A percentile compares a stretch with the other conserved stretches of the same genome.
Conservation (phyloP, 1,140 invertebrate genomes). For the Drosophila pseudoananassae region DNA sequence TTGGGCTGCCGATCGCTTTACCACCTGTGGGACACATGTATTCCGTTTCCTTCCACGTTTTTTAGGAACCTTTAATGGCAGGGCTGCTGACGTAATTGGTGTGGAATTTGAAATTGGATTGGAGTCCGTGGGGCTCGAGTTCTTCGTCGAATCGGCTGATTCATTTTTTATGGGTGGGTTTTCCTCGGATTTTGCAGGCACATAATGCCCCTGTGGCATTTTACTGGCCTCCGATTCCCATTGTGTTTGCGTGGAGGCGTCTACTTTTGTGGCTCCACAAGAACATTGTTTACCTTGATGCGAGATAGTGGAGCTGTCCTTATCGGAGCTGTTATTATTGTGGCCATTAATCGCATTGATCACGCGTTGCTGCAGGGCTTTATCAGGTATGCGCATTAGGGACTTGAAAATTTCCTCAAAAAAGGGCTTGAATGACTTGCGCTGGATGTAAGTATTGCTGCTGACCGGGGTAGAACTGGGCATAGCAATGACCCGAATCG, state of each 20-base stretch:
- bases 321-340: conserved; percentile 35
- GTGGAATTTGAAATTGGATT: neutral
- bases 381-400: conserved; percentile 69
- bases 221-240: neutral
- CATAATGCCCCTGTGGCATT: neutral
- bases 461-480: conserved; percentile 20
- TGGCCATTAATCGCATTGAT: conserved; percentile 70
- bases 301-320: conserved; percentile 27
- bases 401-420: conserved; percentile 73
- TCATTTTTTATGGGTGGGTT: conserved; percentile 7
- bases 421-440: conserved; percentile 55
- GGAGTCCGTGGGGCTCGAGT: neutral
- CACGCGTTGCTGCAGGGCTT: conserved; percentile 68
- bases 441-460: conserved; percentile 57
- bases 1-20: conserved; percentile 69
- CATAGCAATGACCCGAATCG: conserved; percentile 22
- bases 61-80: conserved; percentile 24
- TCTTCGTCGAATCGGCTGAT: neutral
- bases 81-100: neutral
- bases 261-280: conserved; percentile 33
- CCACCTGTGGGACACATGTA: conserved; percentile 69
- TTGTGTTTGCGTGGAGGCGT: conserved; percentile 62
- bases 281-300: conserved; percentile 53
- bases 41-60: conserved; percentile 76
- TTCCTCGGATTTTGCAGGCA: neutral